Percentiles rank a stretch among this genome's conserved stretches.
These are phyloP conservation scores for Argopecten irradians DNA, from an alignment of 1,140 invertebrate species.

Conservation along the genomic window DNA sequence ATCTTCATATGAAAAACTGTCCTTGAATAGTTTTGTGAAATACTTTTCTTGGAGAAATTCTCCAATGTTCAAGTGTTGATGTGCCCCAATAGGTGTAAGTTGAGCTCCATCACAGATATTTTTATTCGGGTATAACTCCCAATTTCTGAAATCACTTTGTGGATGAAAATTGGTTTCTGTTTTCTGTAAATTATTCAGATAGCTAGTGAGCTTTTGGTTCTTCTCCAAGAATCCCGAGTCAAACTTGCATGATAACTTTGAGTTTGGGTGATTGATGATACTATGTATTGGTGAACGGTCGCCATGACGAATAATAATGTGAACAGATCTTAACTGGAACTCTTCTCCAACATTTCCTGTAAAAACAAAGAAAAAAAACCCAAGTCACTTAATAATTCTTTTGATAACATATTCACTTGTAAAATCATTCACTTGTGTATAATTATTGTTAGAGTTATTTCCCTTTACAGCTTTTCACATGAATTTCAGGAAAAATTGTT, in stretches of 20 bases:
- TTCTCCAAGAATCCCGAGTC: conserved; percentile 64
- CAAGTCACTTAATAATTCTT: too few species aligned
- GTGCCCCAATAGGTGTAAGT: conserved; percentile 84
- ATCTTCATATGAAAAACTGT: conserved; percentile 79
- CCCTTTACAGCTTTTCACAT: too few species aligned
- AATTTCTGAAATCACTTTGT: conserved; percentile 88
- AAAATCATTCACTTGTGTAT: too few species aligned
- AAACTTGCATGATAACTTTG: conserved; percentile 85
- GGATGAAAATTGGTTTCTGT: conserved; percentile 44
- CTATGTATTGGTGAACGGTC: conserved; percentile 90
- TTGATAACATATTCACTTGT: too few species aligned
- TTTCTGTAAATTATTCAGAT: conserved; percentile 53
- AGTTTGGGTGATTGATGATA: conserved; percentile 82
- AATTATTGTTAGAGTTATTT: too few species aligned
- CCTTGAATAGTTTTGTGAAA: conserved; percentile 79
- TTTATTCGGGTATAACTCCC: conserved; percentile 84
- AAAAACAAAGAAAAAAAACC: too few species aligned
- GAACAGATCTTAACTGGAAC: conserved; percentile 86
- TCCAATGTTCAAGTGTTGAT: conserved; percentile 88
- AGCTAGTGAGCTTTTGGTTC: conserved; percentile 48
- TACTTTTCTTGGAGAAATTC: conserved; percentile 85
- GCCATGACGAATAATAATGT: conserved; percentile 90
- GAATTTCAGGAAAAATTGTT: too few species aligned
- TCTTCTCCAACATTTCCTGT: conserved; percentile 80
- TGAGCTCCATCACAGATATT: conserved; percentile 83